A percentile compares a stretch with the other conserved stretches of the same genome.
These are phyloP conservation scores for Nasua narica DNA, from an alignment of 2,797 vertebrate species.

Conservation along the genomic window DNA sequence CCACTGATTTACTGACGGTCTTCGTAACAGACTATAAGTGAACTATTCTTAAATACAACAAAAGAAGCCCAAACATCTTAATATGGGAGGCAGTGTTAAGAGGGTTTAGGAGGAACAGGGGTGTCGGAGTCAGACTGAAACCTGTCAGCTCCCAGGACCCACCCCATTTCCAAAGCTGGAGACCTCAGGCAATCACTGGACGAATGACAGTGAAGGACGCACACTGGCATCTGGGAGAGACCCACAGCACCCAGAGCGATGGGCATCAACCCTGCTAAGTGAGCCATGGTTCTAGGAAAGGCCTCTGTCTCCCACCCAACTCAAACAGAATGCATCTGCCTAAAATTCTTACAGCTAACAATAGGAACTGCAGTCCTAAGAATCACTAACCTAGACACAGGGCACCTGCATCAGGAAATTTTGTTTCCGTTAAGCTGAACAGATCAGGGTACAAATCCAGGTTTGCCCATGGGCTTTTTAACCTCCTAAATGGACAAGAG, in stretches of 20 bases:
- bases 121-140: not conserved
- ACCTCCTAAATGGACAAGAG: not conserved
- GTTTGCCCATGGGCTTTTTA: not conserved
- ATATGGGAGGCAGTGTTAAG: fast-evolving
- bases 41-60: not conserved
- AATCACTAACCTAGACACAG: no score
- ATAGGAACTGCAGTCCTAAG: no score
- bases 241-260: no score
- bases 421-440: no score
- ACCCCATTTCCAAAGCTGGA: not conserved
- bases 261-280: no score
- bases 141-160: not conserved
- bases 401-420: not conserved
- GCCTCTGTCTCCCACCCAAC: not conserved
- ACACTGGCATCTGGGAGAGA: not conserved
- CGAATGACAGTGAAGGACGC: not conserved
- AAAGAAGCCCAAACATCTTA: not conserved
- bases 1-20: not conserved
- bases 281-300: not conserved
- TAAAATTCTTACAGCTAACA: not conserved
- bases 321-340: not conserved
- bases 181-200: not conserved
- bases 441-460: not conserved
- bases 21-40: not conserved
- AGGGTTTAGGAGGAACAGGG: not conserved